Evolutionary conservation across 1,140 invertebrate genomes (phyloP), one percentile per base, ranked within the genome.

Genomic region (Ostrea edulis): DNA sequence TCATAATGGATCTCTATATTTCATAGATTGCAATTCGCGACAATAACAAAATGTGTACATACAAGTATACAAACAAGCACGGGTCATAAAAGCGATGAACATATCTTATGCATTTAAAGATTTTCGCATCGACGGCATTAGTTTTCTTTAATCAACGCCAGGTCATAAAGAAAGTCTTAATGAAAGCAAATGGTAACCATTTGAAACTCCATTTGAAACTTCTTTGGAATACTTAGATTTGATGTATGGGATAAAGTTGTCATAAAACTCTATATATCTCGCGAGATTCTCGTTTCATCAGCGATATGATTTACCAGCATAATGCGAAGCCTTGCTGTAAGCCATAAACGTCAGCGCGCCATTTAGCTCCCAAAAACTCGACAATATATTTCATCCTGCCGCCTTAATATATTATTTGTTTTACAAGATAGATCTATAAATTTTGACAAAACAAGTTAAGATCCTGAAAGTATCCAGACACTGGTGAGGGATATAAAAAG

Each of bases 381-480:
- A 9, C 22, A 71, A 25, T 71, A 29, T 29, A 71, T 71, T 29
- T 44, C 35, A 71, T 35, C 68, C 22, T 9, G 68, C 22, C 25
- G 68, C 11, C 68, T 25, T 71, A 71, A 71, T 71, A 71, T 71
- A 71, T 71, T 71, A 71, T 71, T 71, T 71, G 68, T 71, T 71
- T 71, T 71, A 71, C 68, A 71, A 71, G 68, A 71, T 35, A 71
- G 68, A 71, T 71, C 68, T 71, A 71, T 71, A 71, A 71, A 71
- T 71, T 71, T 71, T 71, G 25, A 71, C 68, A 71, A 71, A 71
- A 71, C 68, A 71, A 62, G 55, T 62, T 62, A 62, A 71, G 68
- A 71, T 71, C 29, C 29, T 71, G 68, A 71, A 25, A 14, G 22
- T 71, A 35, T 25, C 22, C 68, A 71, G 68, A 71, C 68, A 25